These are phyloP conservation scores for Centruroides vittatus DNA, from an alignment of 1,140 invertebrate genomes.

Conservation along the genomic window DNA sequence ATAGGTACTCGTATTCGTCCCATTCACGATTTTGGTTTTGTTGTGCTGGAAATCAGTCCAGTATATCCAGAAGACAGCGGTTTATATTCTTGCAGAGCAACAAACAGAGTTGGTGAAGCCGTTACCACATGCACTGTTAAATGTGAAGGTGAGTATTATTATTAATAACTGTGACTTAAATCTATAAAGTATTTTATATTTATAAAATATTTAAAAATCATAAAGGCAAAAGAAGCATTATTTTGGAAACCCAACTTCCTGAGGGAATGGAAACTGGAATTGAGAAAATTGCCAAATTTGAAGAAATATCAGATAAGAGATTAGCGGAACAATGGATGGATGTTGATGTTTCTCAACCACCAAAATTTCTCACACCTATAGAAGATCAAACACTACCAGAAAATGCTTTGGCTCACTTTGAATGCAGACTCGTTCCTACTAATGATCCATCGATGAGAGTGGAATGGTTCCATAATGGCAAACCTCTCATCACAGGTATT, in stretches of 20 bases:
- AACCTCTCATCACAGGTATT: constrained; percentile 58
- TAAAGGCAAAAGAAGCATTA: constrained; percentile 57
- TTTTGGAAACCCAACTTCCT: constrained; percentile 85
- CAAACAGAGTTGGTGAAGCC: constrained; percentile 69
- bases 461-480: constrained; percentile 94
- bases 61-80: constrained; percentile 90
- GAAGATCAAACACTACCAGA: constrained; percentile 68
- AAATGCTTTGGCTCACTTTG: constrained; percentile 81
- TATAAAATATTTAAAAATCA: constrained; percentile 38
- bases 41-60: constrained; percentile 80
- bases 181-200: constrained; percentile 42
- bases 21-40: constrained; percentile 91
- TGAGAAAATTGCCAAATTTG: constrained; percentile 80
- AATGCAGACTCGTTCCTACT: constrained; percentile 74
- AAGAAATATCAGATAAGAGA: constrained; percentile 53
- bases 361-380: constrained; percentile 80
- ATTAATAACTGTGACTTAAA: no score
- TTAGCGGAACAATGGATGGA: constrained; percentile 28
- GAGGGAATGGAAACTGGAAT: constrained; percentile 59
- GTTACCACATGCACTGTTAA: constrained; percentile 77
- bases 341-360: constrained; percentile 64
- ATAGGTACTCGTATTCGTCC: constrained; percentile 81
- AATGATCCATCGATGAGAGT: constrained; percentile 84
- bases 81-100: constrained; percentile 78
- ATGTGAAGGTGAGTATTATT: constrained; percentile 55